phyloP scores from a whole-genome alignment of 2,113 vertebrate species.

The Myrmecophaga tridactyla region DNA sequence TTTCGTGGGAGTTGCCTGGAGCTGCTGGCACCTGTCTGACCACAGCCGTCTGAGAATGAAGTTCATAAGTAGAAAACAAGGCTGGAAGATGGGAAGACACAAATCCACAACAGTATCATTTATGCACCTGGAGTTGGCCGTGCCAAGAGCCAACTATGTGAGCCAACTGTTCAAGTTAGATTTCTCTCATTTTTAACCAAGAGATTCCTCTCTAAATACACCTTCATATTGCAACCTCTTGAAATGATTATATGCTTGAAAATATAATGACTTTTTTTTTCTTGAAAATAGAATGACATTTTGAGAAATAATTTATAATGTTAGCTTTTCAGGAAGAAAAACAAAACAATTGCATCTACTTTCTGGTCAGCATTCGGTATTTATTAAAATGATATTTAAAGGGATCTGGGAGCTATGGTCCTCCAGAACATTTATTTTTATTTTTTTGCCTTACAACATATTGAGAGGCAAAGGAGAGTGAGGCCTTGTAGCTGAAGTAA shows the following conservation, averaged over 20 bases:
- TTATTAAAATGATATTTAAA: neutral
- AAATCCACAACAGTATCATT: neutral
- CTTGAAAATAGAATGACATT: neutral
- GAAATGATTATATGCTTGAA: neutral
- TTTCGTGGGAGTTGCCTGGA: neutral
- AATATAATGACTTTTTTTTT: neutral
- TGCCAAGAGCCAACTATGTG: neutral
- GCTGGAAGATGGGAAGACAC: neutral
- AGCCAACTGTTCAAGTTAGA: neutral
- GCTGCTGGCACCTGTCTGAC: neutral
- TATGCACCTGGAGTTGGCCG: neutral
- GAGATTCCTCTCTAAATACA: neutral
- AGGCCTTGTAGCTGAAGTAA: neutral
- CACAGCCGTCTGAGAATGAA: neutral
- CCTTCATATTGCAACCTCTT: neutral
- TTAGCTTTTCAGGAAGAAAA: neutral
- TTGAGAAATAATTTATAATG: neutral
- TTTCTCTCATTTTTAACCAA: neutral
- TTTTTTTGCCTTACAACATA: neutral
- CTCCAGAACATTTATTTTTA: no score
- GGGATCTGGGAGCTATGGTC: neutral
- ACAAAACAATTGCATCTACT: neutral
- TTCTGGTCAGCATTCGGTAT: neutral
- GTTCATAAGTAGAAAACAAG: rapidly evolving
- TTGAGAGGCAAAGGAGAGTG: neutral